A percentile compares a stretch with the other conserved stretches of the same genome.
phyloP scores from a whole-genome alignment of 2,113 vertebrate species.

The Grantiella picta region DNA sequence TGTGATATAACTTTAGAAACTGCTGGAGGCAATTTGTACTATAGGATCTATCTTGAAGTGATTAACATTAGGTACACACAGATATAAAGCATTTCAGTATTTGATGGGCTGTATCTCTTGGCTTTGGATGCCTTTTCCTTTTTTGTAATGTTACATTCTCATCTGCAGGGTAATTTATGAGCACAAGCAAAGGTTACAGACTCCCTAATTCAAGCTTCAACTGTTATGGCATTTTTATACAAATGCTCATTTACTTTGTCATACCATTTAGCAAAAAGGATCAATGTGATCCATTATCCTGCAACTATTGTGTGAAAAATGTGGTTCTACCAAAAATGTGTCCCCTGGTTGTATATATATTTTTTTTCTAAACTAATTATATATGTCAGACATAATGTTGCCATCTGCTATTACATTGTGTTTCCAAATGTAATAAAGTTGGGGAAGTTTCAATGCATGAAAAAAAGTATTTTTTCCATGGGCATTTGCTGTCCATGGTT shows the following conservation, averaged over 20 bases:
- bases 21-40: neutral
- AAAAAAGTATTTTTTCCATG: neutral
- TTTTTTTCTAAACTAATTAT: neutral
- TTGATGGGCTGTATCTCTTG: neutral
- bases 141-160: neutral
- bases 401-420: neutral
- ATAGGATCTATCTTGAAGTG: neutral
- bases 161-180: neutral
- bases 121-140: neutral
- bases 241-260: slow-evolving; percentile 15
- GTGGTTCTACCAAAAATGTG: neutral
- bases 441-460: neutral
- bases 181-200: slow-evolving; percentile 17
- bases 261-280: neutral
- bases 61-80: neutral
- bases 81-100: neutral
- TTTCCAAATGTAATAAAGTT: neutral
- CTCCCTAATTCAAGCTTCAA: neutral
- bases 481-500: neutral
- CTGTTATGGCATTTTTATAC: neutral
- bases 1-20: slow-evolving; percentile 24
- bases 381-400: neutral
- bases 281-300: neutral
- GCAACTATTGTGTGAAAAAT: neutral
- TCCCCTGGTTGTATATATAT: neutral